phyloP scores from a whole-genome alignment of 2,113 vertebrate genomes.

The Syrrhaptes paradoxus region DNA sequence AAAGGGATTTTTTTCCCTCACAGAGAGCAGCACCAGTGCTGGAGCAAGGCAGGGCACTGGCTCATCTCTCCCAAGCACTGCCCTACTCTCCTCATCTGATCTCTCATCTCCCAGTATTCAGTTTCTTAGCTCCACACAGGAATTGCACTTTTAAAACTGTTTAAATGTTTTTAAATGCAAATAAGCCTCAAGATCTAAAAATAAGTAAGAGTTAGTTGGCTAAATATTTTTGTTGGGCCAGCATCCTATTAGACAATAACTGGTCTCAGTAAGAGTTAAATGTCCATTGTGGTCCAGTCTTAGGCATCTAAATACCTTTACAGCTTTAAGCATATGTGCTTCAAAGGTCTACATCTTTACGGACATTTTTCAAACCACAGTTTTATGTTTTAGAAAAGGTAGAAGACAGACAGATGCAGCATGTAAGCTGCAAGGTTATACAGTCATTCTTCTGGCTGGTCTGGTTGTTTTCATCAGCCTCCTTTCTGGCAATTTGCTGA shows the following conservation, averaged over 20 bases:
- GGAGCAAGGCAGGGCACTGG: background rate
- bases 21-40: background rate
- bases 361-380: background rate
- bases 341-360: background rate
- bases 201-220: background rate
- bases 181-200: background rate
- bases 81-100: accelerated
- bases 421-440: background rate
- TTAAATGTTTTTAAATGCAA: background rate
- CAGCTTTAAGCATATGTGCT: background rate
- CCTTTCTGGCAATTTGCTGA: background rate
- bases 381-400: background rate
- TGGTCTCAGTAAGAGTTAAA: background rate
- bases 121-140: background rate
- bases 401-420: background rate
- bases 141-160: background rate
- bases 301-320: background rate
- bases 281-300: background rate
- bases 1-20: background rate
- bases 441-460: background rate
- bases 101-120: background rate
- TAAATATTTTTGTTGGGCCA: background rate
- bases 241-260: background rate
- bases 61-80: background rate
- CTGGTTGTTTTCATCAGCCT: background rate